Conservation (phyloP, 2,888 invertebrate species). For the Alentia gelatinosa region DNA sequence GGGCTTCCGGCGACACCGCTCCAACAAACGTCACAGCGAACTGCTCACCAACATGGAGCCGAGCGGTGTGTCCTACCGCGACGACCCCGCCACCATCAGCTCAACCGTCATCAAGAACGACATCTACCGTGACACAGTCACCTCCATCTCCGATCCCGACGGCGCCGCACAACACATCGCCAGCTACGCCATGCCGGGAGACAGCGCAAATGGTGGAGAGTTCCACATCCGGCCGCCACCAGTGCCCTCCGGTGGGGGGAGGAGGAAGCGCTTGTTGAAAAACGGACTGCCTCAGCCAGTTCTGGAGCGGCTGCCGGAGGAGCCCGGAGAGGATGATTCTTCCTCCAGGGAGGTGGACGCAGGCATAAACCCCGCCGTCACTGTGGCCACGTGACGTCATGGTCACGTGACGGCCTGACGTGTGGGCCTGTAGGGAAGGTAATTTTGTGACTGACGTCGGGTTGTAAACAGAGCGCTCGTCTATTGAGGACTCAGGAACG, state of each 20-base stretch:
- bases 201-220: neutral
- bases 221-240: conserved; percentile 11
- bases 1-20: neutral
- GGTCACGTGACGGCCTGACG: too few species aligned
- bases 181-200: neutral
- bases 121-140: conserved; percentile 28
- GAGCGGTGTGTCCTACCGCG: neutral
- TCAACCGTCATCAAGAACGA: conserved; percentile 31
- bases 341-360: neutral
- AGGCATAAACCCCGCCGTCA: neutral
- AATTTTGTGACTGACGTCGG: too few species aligned
- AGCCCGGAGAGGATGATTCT: conserved; percentile 8
- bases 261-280: neutral
- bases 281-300: conserved; percentile 24
- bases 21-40: neutral
- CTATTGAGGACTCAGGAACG: too few species aligned
- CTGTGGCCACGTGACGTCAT: conserved; percentile 1
- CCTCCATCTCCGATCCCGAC: neutral
- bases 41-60: conserved; percentile 48
- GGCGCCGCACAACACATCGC: neutral
- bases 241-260: neutral
- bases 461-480: too few species aligned
- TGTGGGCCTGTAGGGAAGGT: too few species aligned
- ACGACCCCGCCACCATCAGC: conserved; percentile 1
- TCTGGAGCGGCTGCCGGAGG: conserved; percentile 18